phyloP scores from a whole-genome alignment of 35 echinoderm and acorn worm species.

The Apostichopus parvimensis region DNA sequence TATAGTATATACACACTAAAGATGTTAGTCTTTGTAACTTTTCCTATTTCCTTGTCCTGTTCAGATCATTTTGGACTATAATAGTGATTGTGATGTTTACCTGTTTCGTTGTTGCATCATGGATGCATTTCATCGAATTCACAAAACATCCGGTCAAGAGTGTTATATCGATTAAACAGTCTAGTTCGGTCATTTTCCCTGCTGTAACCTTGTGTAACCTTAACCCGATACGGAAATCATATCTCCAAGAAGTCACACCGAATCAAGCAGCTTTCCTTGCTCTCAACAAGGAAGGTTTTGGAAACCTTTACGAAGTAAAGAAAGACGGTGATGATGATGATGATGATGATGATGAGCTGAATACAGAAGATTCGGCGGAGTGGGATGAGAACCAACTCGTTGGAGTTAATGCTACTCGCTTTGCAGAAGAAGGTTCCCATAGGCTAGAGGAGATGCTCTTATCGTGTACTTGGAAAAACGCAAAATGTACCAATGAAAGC shows the following conservation, averaged over 20 bases:
- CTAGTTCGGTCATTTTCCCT: neutral
- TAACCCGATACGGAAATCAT: constrained; percentile 2
- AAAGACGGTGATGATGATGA: neutral
- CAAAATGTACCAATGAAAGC: neutral
- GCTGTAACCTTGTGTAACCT: constrained; percentile 27
- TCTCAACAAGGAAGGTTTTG: neutral
- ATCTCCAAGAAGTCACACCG: neutral
- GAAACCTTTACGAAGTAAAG: neutral
- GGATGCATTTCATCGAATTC: constrained; percentile 25
- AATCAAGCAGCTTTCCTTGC: neutral
- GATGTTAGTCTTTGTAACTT: too few species aligned
- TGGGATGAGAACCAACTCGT: neutral
- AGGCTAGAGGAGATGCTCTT: constrained; percentile 27
- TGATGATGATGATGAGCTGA: neutral
- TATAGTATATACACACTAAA: too few species aligned
- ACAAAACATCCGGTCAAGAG: constrained; percentile 17
- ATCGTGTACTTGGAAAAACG: constrained; percentile 20
- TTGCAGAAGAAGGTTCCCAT: constrained; percentile 35
- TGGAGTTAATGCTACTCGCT: neutral
- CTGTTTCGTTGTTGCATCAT: neutral
- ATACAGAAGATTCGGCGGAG: neutral
- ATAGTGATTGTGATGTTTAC: constrained; percentile 18
- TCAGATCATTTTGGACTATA: constrained; percentile 25
- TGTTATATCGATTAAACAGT: constrained; percentile 4
- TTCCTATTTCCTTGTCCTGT: neutral